Percentiles rank a stretch among this genome's conserved stretches.
These are phyloP conservation scores for Anarsia innoxiella DNA, from an alignment of 2,888 invertebrate species.

Conservation along the genomic window DNA sequence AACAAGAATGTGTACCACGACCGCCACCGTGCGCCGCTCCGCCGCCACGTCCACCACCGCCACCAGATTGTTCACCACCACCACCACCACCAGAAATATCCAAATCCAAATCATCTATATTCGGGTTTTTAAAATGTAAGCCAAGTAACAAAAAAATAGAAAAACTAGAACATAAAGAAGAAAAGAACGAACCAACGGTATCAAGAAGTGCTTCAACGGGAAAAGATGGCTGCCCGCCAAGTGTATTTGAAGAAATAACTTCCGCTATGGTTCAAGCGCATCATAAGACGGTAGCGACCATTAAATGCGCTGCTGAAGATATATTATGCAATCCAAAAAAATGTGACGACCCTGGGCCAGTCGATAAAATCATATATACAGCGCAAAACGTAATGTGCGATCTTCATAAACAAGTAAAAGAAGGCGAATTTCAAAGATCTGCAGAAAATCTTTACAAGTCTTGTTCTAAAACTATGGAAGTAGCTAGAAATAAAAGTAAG, in stretches of 20 bases:
- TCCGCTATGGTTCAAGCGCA: slow-evolving; percentile 19
- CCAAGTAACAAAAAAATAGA: no score
- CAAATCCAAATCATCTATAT: no score
- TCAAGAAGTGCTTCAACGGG: no score
- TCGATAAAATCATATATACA: not conserved
- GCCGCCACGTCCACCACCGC: not conserved
- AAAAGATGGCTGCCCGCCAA: no score
- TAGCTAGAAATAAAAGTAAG: not conserved
- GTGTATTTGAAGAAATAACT: not conserved
- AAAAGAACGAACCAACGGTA: no score
- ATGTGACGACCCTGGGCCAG: not conserved
- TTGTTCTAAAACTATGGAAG: not conserved
- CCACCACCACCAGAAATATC: no score
- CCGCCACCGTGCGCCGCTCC: not conserved
- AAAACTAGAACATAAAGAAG: no score
- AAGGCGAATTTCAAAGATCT: not conserved
- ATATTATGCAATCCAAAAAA: slow-evolving; percentile 26
- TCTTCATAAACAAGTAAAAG: not conserved
- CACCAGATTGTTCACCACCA: no score
- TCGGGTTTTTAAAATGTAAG: no score
- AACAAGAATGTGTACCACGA: no score
- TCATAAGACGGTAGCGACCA: slow-evolving; percentile 29
- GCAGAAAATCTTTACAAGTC: not conserved
- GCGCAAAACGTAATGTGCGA: not conserved
- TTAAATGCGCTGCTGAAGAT: slow-evolving; percentile 38